Evolutionary conservation across 1,140 invertebrate genomes (phyloP).

Genomic region (Zaprionus kolodkinae): DNA sequence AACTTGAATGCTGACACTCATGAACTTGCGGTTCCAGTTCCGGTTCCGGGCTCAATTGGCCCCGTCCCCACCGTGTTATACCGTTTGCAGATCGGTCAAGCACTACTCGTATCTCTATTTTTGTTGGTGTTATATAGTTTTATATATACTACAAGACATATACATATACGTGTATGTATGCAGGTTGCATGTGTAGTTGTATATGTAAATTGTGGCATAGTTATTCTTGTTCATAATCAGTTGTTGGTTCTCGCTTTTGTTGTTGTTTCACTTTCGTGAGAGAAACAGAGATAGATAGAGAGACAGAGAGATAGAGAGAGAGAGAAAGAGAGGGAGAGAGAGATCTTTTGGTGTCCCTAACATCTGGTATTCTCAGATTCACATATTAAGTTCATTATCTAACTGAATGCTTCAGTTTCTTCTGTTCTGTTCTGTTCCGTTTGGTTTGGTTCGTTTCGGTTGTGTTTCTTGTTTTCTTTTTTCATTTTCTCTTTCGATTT

Average conservation of each 20-base stretch:
- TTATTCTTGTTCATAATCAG: slow-evolving; percentile 36
- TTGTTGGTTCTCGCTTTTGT: not conserved
- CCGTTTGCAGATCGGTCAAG: slow-evolving; percentile 26
- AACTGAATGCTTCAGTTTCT: slow-evolving; percentile 5
- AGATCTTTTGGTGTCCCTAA: not conserved
- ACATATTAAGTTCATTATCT: not conserved
- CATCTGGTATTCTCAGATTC: slow-evolving; percentile 1
- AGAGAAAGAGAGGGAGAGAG: too few relatives aligned
- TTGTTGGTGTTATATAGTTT: slow-evolving; percentile 9
- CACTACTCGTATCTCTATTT: slow-evolving; percentile 47
- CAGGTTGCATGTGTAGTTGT: slow-evolving; percentile 8
- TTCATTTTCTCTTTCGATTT: slow-evolving; percentile 28
- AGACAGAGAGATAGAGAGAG: not conserved
- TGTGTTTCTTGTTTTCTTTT: slow-evolving; percentile 9
- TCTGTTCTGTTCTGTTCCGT: not conserved
- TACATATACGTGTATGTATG: slow-evolving; percentile 21
- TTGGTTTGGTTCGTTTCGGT: not conserved
- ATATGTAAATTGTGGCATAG: slow-evolving; percentile 28
- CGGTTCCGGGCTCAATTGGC: not conserved
- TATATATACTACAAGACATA: slow-evolving; percentile 3
- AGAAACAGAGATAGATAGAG: too few relatives aligned
- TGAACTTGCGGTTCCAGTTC: slow-evolving; percentile 36
- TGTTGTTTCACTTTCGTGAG: too few relatives aligned
- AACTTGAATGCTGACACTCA: slow-evolving; percentile 63
- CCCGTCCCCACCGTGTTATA: too few relatives aligned